Evolutionary conservation across 2,797 vertebrate genomes (phyloP).

Genomic region (Channa striata): DNA sequence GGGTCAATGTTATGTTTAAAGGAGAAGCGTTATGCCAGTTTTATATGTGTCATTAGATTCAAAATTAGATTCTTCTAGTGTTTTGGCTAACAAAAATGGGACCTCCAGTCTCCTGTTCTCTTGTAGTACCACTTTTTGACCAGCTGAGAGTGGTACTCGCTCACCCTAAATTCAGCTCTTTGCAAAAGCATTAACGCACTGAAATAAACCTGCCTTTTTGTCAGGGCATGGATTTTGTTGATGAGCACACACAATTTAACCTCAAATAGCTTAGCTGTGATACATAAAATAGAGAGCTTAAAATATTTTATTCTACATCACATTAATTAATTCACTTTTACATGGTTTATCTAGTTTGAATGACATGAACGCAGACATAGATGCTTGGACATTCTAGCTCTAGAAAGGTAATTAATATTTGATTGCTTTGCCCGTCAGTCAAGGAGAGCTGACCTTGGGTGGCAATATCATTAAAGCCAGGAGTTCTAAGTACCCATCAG

Average conservation of each 20-base stretch:
- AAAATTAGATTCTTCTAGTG: not conserved
- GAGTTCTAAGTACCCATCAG: conserved; percentile 1
- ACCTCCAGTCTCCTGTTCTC: not conserved
- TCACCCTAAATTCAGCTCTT: not conserved
- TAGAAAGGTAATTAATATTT: conserved; percentile 47
- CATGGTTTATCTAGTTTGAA: not conserved
- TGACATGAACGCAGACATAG: not conserved
- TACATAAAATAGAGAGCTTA: not conserved
- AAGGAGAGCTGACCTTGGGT: conserved; percentile 15
- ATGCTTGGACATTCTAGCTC: not conserved
- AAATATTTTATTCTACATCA: not conserved
- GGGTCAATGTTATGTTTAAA: no score
- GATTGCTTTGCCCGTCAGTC: conserved; percentile 43
- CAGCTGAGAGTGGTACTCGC: conserved; percentile 59
- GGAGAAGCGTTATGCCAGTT: no score
- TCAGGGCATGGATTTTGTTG: conserved; percentile 3
- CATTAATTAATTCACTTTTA: not conserved
- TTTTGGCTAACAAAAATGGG: not conserved
- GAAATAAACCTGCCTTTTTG: not conserved
- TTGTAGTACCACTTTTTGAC: conserved; percentile 49
- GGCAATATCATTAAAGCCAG: conserved; percentile 44
- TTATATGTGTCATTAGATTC: no score
- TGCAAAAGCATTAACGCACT: conserved; percentile 3
- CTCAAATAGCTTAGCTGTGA: not conserved
- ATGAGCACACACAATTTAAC: not conserved